These are phyloP conservation scores for Pyrrhia umbra DNA, from an alignment of 2,888 invertebrate genomes.

Conservation along the genomic window DNA sequence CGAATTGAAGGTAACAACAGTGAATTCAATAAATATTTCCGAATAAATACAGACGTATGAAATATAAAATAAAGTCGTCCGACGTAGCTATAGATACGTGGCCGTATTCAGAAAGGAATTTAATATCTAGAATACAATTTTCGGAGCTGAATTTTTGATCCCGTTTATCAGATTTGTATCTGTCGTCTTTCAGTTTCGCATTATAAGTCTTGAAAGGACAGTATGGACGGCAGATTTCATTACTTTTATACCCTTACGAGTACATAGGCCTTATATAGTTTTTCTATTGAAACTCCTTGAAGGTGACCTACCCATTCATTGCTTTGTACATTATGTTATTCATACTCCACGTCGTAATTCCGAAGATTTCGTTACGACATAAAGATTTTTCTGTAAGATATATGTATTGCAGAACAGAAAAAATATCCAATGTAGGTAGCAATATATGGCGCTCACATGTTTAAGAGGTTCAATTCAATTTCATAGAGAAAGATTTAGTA, in stretches of 20 bases:
- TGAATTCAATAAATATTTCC: slow-evolving; percentile 20
- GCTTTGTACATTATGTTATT: neutral
- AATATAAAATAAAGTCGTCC: slow-evolving; percentile 35
- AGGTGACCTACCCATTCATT: neutral
- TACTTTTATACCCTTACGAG: slow-evolving; percentile 14
- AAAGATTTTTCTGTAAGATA: too few relatives aligned
- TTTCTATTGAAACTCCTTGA: slow-evolving; percentile 12
- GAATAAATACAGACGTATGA: slow-evolving; percentile 5
- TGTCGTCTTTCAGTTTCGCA: slow-evolving; percentile 26
- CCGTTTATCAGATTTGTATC: slow-evolving; percentile 33
- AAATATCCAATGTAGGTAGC: too few relatives aligned
- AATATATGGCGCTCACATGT: too few relatives aligned
- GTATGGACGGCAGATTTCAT: slow-evolving; percentile 16
- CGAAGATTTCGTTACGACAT: neutral
- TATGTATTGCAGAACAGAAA: too few relatives aligned
- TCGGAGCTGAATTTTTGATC: slow-evolving; percentile 39
- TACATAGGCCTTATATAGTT: neutral
- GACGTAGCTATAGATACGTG: slow-evolving; percentile 12
- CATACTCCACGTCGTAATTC: neutral
- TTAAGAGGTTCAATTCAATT: too few relatives aligned
- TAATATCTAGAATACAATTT: slow-evolving; percentile 30
- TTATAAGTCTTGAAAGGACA: slow-evolving; percentile 27
- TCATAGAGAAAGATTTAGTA: neutral
- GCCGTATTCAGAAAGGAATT: slow-evolving; percentile 48
- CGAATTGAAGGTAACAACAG: slow-evolving; percentile 13